These are phyloP conservation scores for Emydura subglobosa DNA, from an alignment of 2,113 vertebrate genomes.

Conservation along the genomic window DNA sequence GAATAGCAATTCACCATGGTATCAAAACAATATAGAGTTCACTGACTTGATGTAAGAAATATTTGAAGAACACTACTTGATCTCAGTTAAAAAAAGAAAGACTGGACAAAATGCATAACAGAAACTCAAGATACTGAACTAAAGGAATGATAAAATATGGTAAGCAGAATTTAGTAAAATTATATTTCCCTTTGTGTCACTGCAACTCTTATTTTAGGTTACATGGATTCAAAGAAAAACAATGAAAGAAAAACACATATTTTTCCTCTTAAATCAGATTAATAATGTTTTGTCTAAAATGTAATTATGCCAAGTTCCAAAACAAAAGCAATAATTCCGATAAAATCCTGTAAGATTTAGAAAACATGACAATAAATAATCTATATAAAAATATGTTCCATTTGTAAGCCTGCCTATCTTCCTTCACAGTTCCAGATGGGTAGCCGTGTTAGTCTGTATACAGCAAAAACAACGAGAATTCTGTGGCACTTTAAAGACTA, in stretches of 20 bases:
- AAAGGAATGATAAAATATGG: neutral
- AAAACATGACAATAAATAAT: neutral
- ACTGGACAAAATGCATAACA: neutral
- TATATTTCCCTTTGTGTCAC: neutral
- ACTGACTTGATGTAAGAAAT: neutral
- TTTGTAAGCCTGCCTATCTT: neutral
- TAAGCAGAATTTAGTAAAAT: neutral
- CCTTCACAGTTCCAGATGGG: too few species aligned
- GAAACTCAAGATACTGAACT: neutral
- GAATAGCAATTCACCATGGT: neutral
- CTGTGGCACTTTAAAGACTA: too few species aligned
- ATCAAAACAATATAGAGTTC: neutral
- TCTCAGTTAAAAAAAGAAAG: neutral
- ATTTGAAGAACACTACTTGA: neutral
- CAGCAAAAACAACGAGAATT: too few species aligned
- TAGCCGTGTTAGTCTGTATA: too few species aligned
- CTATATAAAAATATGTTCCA: neutral
- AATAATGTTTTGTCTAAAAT: neutral
- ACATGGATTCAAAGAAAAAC: neutral
- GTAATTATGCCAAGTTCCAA: neutral
- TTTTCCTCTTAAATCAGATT: neutral
- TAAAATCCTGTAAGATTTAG: neutral
- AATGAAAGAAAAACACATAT: accelerated
- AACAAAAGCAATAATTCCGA: neutral
- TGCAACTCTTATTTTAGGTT: neutral